Base-by-base conservation (phyloP, 2,888 invertebrate species). In the Cephus spinipes region DNA sequence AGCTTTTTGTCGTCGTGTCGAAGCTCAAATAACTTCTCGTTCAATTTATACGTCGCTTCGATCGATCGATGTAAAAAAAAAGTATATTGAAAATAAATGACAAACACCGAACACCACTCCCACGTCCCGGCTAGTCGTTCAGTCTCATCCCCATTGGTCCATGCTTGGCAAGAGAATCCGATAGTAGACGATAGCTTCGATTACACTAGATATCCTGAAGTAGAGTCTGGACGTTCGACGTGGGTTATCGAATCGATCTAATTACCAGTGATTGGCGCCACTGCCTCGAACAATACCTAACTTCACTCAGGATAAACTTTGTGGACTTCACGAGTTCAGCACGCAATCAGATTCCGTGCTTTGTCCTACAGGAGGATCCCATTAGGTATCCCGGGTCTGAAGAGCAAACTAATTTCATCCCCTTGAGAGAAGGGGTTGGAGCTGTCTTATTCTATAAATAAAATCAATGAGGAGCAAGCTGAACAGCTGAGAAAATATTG, bases 241-340 rank as follows among this genome's bases (percentile, higher is more conserved):
- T 23, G 55, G 23, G 71, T 34, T 15, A 71, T 71, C 30, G 71
- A 71, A 71, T 32, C 71, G 71, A 71, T 71, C 12, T 71, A 71
- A 71, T 71, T 71, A 71, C 71, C 30, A 33, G 30, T 11, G 71
- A 71, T 71, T 71, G 71, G 15, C 15, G 15, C 9, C 15, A 12
- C 3, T 30, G 32, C 1, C 30, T 32, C 71, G 71, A 71, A 71
- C 12, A 71, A 71, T 3, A 3, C 15, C 30, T 23, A 71, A 71
- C 34, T 34, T 34, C 31, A 71, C 55, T 55, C 55, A 0, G 55
- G 9, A 55, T 9, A 55, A 55, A 23, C 23, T 55, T 55, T 55
- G 23, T 1, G 9, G 23, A 55, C 0, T 55, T 15, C 2, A 3
- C 6, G 55, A 55, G 55, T 55, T 23, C 4, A 23, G 40, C 6